Base-by-base conservation (phyloP, 2,888 invertebrate genomes). In the Heliconius sara region DNA sequence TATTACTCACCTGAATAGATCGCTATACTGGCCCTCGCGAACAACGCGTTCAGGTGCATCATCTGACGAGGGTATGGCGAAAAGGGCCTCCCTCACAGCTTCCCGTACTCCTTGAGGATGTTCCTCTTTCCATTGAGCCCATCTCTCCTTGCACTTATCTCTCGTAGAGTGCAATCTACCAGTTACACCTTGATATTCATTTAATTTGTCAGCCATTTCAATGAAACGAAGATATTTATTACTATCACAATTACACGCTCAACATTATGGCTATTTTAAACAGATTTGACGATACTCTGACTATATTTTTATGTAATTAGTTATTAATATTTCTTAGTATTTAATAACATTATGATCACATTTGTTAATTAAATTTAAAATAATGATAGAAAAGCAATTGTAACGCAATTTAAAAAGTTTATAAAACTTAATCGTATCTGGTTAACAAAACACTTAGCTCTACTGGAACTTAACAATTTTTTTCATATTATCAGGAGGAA, bases 141-240 rank as follows among this genome's bases (percentile, higher is more conserved):
- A 96, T 81, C 95, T 95, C 87, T 97, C 97, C 79, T 95, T 96
- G 63, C 96, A 93, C 79, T 94, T 94, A 83, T 97, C 97, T 72
- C 97, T 95, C 82, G 96, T 93, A 30, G 96, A 95, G 87, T 98
- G 98, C 47, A 97, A 88, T 39, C 97, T 95, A 12, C 98, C 98
- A 2, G 96, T 91, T 76, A 96, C 92, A 0, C 98, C 98, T 89
- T 97, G 97, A 89, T 98, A 98, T 85, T 97, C 97, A 86, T 97
- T 96, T 77, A 98, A 91, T 90, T 98, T 98, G 84, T 98, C 97
- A 87, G 97, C 97, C 97, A 97, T 97, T 84, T 90, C 79, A 82
- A 68, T 63, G 43, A 70, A 43, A 47, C 43, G 25, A 47, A 47
- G 2, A 27, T 70, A 25, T 70, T 43, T 70, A 25, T 70, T 43